Evolutionary conservation across 2,888 invertebrate species (phyloP), one percentile per base, ranked within the genome.

Genomic region (Tenthredo distinguenda): DNA sequence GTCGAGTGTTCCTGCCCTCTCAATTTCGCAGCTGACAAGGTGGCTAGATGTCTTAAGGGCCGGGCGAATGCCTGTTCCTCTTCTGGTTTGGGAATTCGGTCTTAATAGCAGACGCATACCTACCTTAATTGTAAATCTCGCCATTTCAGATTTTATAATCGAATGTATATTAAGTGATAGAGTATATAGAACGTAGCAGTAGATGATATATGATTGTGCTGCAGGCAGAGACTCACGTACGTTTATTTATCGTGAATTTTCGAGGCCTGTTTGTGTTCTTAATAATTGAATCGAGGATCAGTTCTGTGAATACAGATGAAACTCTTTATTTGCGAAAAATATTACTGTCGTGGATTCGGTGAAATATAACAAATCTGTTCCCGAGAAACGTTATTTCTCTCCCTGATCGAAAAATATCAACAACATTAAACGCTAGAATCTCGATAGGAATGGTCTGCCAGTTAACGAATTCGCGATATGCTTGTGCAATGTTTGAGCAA

Each of bases 1-100:
- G n/a, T 55, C 34, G 77, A 77, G 50, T 77, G 31, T 31, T 21
- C 26, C 77, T 31, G 43, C 43, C 72, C 72, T 40, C 26, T 74
- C 43, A 74, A 74, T 43, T 21, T 21, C 10, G 5, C 9, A 21
- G 40, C 21, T 74, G 72, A 74, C 40, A 34, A 34, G 34, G 31
- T 34, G 34, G 34, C 68, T 34, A 7, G 26, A 65, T 68, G 6
- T 68, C 31, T 21, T 15, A 2, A 9, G 62, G 62, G 1, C 68
- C 15, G 34, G 68, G 26, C 1, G 34, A 34, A 68, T 15, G 12
- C 12, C 15, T n/a, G 55, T 55, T n/a, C n/a, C 7, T 1, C n/a
- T 68, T 18, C 31, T 62, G 21, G 34, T 68, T 68, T 68, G 0
- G 18, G 18, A 68, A 68, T 65, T 65, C 31, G 4, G 10, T 65